These are phyloP conservation scores for Harpagoxenus sublaevis DNA, from an alignment of 2,888 invertebrate genomes.

Conservation along the genomic window DNA sequence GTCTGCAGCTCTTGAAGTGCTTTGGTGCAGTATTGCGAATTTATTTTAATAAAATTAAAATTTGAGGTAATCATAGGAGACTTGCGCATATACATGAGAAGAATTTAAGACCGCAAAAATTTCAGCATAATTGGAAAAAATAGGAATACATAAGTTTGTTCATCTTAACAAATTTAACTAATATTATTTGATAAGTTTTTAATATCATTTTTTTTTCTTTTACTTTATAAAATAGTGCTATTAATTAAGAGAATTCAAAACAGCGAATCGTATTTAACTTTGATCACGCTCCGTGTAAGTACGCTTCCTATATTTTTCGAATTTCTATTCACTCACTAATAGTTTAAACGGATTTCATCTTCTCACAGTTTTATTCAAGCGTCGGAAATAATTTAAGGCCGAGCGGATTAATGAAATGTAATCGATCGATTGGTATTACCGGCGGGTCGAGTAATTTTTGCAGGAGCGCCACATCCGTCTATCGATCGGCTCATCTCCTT, in stretches of 20 bases:
- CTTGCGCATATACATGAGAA: background rate
- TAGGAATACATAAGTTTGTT: no score
- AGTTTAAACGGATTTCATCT: constrained; percentile 34
- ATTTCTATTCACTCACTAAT: constrained; percentile 2
- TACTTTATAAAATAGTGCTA: background rate
- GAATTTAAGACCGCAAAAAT: background rate
- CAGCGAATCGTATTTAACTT: background rate
- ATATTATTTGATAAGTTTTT: background rate
- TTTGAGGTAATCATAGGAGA: background rate
- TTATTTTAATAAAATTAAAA: background rate
- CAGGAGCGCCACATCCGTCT: constrained; percentile 49
- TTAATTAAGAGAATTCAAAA: background rate
- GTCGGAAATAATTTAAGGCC: constrained; percentile 38
- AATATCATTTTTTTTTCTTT: background rate
- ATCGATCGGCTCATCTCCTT: constrained; percentile 58
- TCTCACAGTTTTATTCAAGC: constrained; percentile 27
- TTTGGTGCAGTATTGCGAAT: background rate
- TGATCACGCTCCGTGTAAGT: background rate
- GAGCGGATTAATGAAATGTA: constrained; percentile 56
- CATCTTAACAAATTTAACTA: background rate
- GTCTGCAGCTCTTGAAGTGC: background rate
- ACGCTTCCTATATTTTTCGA: background rate
- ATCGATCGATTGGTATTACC: constrained; percentile 51
- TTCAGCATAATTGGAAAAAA: background rate
- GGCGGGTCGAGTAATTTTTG: constrained; percentile 63